A percentile compares a stretch with the other conserved stretches of the same genome.
Conservation (phyloP, 2,888 invertebrate species). For the Idaea aversata region DNA sequence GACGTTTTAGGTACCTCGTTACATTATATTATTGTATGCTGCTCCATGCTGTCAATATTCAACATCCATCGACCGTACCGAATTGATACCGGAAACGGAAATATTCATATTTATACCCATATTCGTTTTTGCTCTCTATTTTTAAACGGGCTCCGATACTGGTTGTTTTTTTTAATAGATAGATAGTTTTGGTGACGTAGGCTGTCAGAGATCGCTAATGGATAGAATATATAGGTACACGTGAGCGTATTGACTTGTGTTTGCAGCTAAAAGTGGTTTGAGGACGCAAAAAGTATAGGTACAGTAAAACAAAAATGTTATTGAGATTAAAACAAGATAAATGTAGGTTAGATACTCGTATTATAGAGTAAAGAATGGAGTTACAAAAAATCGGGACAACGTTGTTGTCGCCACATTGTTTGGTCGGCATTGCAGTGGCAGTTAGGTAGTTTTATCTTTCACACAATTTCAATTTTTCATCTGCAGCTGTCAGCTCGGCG, state of each 20-base stretch:
- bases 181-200: constrained; percentile 21
- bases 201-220: too few relatives aligned
- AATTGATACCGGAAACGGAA: constrained; percentile 62
- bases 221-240: too few relatives aligned
- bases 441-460: constrained; percentile 80
- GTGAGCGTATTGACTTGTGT: too few relatives aligned
- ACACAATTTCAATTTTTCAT: constrained; percentile 81
- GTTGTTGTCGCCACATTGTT: constrained; percentile 67
- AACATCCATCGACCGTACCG: constrained; percentile 50
- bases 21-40: constrained; percentile 57
- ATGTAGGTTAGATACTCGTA: constrained; percentile 4
- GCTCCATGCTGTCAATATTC: constrained; percentile 60
- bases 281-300: not conserved
- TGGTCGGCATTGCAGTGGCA: constrained; percentile 60
- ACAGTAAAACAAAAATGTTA: not conserved
- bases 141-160: constrained; percentile 28
- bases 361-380: constrained; percentile 24
- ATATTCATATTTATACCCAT: constrained; percentile 56
- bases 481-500: constrained; percentile 77
- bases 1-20: constrained; percentile 63
- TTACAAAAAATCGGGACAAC: constrained; percentile 30
- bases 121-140: constrained; percentile 47
- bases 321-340: not conserved
- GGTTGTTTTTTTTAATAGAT: constrained; percentile 21
- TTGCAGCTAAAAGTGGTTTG: constrained; percentile 2